Conservation (phyloP, 2,888 invertebrate species). For the Torymus auratus region DNA sequence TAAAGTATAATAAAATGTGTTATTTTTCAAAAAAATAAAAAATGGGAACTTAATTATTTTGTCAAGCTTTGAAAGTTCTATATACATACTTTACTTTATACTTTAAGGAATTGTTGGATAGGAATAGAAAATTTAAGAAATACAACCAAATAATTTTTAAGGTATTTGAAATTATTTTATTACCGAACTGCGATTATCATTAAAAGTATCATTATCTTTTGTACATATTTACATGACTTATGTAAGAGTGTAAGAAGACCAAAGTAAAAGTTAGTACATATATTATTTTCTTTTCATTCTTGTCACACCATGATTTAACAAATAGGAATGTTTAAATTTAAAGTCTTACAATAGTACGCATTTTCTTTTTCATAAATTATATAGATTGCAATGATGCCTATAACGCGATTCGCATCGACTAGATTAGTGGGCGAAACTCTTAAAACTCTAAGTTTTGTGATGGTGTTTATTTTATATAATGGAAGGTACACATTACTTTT, state of each 20-base stretch:
- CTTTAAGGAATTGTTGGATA: slow-evolving; percentile 3
- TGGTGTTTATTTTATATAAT: slow-evolving; percentile 22
- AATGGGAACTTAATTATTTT: too few relatives aligned
- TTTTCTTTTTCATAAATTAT: slow-evolving; percentile 45
- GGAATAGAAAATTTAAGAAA: not conserved
- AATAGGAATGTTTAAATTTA: slow-evolving; percentile 68
- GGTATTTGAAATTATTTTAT: slow-evolving; percentile 60
- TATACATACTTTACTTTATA: not conserved
- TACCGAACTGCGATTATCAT: slow-evolving; percentile 62
- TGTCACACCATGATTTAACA: slow-evolving; percentile 63
- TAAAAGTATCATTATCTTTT: slow-evolving; percentile 64
- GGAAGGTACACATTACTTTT: slow-evolving; percentile 38
- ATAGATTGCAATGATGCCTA: slow-evolving; percentile 40
- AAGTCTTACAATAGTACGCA: slow-evolving; percentile 41
- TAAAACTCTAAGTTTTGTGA: slow-evolving; percentile 41
- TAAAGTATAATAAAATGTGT: too few relatives aligned
- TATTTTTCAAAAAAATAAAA: too few relatives aligned
- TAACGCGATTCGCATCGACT: slow-evolving; percentile 48
- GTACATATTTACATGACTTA: slow-evolving; percentile 70
- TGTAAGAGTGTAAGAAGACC: slow-evolving; percentile 40
- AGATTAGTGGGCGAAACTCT: slow-evolving; percentile 55
- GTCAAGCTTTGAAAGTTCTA: too few relatives aligned
- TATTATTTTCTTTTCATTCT: slow-evolving; percentile 33
- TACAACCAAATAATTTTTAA: slow-evolving; percentile 15
- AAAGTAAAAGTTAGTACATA: slow-evolving; percentile 50